phyloP scores from a whole-genome alignment of 2,888 invertebrate species.

The Stegana nigrithorax region DNA sequence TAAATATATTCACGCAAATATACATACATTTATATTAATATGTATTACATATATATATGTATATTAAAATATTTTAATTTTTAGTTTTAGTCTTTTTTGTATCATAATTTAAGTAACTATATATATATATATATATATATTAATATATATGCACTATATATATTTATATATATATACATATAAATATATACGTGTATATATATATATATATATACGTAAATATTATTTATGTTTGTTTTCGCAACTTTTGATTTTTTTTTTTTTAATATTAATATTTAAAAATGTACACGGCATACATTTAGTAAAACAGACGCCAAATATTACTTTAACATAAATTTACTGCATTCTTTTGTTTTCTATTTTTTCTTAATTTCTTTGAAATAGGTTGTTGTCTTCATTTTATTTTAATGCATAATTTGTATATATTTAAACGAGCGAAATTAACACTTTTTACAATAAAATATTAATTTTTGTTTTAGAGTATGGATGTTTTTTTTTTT shows the following conservation, averaged over 20 bases:
- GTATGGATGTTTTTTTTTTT: slow-evolving; percentile 26
- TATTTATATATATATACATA: too few species aligned
- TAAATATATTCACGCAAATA: not conserved
- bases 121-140: slow-evolving; percentile 50
- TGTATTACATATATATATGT: not conserved
- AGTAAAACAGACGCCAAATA: not conserved
- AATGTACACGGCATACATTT: slow-evolving; percentile 51
- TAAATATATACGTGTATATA: slow-evolving; percentile 29
- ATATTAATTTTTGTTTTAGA: slow-evolving; percentile 26
- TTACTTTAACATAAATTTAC: not conserved
- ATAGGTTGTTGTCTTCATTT: not conserved
- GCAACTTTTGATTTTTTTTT: slow-evolving; percentile 33
- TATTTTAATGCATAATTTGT: not conserved
- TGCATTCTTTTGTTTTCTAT: slow-evolving; percentile 5
- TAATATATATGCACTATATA: slow-evolving; percentile 34
- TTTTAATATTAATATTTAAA: slow-evolving; percentile 55
- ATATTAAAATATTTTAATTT: not conserved
- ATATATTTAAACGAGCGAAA: slow-evolving; percentile 1
- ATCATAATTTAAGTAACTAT: too few species aligned
- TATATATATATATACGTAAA: slow-evolving; percentile 29
- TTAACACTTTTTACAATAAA: slow-evolving; percentile 37
- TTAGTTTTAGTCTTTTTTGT: slow-evolving; percentile 5
- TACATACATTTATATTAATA: not conserved
- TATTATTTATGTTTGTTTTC: slow-evolving; percentile 27
- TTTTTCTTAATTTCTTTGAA: slow-evolving; percentile 13